Conservation (phyloP, 2,113 vertebrate genomes). For the Capricornis sumatraensis region DNA sequence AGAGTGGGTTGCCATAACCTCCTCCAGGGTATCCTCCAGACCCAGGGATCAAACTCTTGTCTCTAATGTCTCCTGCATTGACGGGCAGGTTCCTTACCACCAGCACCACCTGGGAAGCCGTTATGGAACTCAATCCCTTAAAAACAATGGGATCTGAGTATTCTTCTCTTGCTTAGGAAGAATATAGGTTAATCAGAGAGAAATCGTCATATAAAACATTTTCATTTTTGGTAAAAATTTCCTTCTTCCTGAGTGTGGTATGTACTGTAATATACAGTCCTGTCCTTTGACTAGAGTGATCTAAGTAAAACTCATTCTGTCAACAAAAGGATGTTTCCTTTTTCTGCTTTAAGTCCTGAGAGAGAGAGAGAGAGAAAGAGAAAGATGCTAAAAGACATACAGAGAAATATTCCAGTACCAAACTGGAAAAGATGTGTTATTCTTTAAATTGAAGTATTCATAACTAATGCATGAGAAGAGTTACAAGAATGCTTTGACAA, state of each 20-base stretch:
- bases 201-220: neutral
- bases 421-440: neutral
- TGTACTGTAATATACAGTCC: neutral
- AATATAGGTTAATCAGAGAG: neutral
- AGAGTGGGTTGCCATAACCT: neutral
- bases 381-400: neutral
- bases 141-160: neutral
- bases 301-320: neutral
- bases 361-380: neutral
- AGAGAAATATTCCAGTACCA: neutral
- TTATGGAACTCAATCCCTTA: neutral
- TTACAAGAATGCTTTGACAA: neutral
- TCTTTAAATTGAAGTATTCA: neutral
- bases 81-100: neutral
- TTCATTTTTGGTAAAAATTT: neutral
- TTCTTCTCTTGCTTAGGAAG: neutral
- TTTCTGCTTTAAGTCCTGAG: neutral
- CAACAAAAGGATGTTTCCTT: neutral
- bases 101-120: neutral
- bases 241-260: neutral
- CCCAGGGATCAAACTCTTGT: neutral
- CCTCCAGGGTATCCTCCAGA: neutral
- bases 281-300: neutral
- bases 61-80: fast-evolving
- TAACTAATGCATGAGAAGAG: neutral